Evolutionary conservation across 2,113 vertebrate species (phyloP).

Genomic region (Ammodytes marinus): DNA sequence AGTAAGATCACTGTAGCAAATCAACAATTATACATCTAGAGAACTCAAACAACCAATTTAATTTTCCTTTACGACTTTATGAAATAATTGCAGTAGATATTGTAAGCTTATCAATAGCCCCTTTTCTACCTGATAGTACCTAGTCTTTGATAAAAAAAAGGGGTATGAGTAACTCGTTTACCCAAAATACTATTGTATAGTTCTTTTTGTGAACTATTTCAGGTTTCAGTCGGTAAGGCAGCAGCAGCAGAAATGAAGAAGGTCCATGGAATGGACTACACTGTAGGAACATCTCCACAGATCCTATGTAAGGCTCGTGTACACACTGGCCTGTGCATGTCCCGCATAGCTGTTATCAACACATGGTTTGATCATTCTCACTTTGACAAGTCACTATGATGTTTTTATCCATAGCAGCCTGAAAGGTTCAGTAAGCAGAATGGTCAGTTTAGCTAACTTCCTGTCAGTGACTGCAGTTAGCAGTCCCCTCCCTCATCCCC

Average conservation of each 20-base stretch:
- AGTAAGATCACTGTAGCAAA: background rate
- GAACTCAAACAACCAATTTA: background rate
- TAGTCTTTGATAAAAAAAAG: background rate
- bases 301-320: conserved; percentile 83
- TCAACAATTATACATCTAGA: background rate
- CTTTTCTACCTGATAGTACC: background rate
- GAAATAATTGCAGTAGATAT: too few species aligned
- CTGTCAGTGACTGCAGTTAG: too few species aligned
- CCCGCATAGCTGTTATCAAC: background rate
- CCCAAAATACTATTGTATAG: background rate
- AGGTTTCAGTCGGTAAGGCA: conserved; percentile 84
- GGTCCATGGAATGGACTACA: conserved; percentile 84
- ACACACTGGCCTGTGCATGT: background rate
- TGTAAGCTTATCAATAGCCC: background rate
- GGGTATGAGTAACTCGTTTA: background rate
- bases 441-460: too few species aligned
- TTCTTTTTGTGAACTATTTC: conserved; percentile 46
- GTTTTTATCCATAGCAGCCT: background rate
- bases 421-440: background rate
- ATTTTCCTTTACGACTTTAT: background rate
- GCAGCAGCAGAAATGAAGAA: conserved; percentile 83
- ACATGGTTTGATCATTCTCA: background rate
- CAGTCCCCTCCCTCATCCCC: too few species aligned
- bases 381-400: background rate
- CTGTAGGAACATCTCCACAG: conserved; percentile 81